phyloP scores from a whole-genome alignment of 2,113 vertebrate species.

The Cheirogaleus medius region DNA sequence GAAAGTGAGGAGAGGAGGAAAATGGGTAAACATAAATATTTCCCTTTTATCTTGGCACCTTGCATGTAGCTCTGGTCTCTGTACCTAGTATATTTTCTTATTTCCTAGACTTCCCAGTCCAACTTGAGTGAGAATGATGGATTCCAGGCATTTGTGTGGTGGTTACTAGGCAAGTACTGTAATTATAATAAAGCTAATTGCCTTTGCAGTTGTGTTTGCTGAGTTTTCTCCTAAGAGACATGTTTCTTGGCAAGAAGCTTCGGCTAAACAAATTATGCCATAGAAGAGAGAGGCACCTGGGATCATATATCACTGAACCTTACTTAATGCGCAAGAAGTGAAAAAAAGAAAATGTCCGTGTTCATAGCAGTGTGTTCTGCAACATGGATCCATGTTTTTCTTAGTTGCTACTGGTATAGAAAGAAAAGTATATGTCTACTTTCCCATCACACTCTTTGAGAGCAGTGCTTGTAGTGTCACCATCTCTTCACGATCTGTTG shows the following conservation, averaged over 20 bases:
- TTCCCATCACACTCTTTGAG: neutral
- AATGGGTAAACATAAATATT: neutral
- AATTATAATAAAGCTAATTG: neutral
- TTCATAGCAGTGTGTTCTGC: neutral
- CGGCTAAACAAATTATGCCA: neutral
- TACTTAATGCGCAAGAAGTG: neutral
- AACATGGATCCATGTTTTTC: neutral
- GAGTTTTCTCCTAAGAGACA: neutral
- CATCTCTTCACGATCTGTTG: neutral
- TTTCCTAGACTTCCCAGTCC: conserved; percentile 86
- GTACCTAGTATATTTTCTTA: conserved; percentile 31
- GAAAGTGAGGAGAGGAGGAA: neutral
- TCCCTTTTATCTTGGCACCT: neutral
- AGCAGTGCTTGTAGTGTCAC: neutral
- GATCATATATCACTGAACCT: neutral
- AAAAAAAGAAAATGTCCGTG: neutral
- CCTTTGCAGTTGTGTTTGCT: neutral
- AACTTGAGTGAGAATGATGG: conserved; percentile 85
- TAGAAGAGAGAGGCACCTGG: neutral
- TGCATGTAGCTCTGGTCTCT: neutral
- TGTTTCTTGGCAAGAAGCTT: conserved; percentile 45
- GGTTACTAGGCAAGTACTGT: conserved; percentile 91
- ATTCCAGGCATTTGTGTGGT: conserved; percentile 89
- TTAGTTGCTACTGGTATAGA: neutral
- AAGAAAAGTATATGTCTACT: neutral